Evolutionary conservation across 2,113 vertebrate species (phyloP).

Genomic region (Saimiri boliviensis): DNA sequence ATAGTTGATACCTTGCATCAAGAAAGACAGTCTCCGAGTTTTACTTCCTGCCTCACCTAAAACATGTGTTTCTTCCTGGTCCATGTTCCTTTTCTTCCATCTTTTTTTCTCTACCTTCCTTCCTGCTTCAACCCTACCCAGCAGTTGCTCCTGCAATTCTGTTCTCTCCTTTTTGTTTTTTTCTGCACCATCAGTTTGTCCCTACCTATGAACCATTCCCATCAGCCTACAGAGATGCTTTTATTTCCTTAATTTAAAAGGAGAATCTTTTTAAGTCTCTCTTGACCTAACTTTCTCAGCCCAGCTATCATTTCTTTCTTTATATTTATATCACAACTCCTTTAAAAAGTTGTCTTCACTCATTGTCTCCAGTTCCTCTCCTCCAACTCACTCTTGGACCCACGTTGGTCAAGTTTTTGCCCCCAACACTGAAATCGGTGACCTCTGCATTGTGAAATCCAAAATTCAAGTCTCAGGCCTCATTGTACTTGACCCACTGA

Average conservation of each 20-base stretch:
- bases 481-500: not conserved
- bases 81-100: not conserved
- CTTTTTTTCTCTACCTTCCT: not conserved
- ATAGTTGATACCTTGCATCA: not conserved
- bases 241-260: not conserved
- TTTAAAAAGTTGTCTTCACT: not conserved
- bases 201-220: not conserved
- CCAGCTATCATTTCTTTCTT: not conserved
- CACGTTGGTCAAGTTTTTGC: not conserved
- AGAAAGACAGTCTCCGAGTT: not conserved
- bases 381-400: not conserved
- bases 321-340: not conserved
- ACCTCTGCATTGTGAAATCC: not conserved
- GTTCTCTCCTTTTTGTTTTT: not conserved
- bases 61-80: not conserved
- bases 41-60: not conserved
- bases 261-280: not conserved
- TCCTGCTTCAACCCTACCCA: not conserved
- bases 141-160: not conserved
- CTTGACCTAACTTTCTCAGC: not conserved
- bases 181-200: not conserved
- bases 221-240: not conserved
- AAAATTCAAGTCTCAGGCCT: not conserved
- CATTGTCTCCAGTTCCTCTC: not conserved
- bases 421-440: not conserved